Base-by-base conservation (phyloP, 2,797 vertebrate species). In the Falco berigora region DNA sequence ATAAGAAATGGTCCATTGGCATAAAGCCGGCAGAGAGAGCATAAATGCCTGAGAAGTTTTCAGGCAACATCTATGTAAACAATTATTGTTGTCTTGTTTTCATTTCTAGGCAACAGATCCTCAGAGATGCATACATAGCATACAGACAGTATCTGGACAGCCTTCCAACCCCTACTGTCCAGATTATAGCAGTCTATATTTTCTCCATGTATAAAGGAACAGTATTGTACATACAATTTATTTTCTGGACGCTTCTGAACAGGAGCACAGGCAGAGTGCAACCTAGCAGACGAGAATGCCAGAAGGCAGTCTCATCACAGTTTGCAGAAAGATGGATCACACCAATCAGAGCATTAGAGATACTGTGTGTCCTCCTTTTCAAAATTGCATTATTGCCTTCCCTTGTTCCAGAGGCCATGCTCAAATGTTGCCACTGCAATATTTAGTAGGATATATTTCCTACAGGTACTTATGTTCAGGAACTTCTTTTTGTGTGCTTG, bases 51-150 rank as follows among this genome's bases (percentile, higher is more conserved):
- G 59, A 61, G 38, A 88, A 79, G 77, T 61, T 96, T 95, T 93
- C 55, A 85, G 86, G 64, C 25, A 50, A 85, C 84, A 92, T 94
- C 68, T 91, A 86, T 55, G 67, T 94, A 95, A 97, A 92, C 86
- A 86, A 46, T 90, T 90, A 75, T 30, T 86, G 83, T 96, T 97
- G 86, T 93, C 88, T 73, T 91, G 78, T 92, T 92, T 95, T 95
- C 46, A 96, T 96, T 95, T 94, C 96, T 36, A 94, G 71, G 95
- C 95, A 97, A 96, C 91, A 69, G 64, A 88, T 85, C 92, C 66
- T 86, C 58, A 81, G 71, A 91, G 74, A 75, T 40, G 85, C 32
- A 88, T 40, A 69, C 72, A 80, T 0, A 47, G 62, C 44, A 76
- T 50, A 75, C 50, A 71, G 64, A 80, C 49, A 93, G n/a, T 91